Percentiles rank a stretch among this genome's conserved stretches.
phyloP scores from a whole-genome alignment of 2,113 vertebrate genomes.

The Zapus hudsonius region DNA sequence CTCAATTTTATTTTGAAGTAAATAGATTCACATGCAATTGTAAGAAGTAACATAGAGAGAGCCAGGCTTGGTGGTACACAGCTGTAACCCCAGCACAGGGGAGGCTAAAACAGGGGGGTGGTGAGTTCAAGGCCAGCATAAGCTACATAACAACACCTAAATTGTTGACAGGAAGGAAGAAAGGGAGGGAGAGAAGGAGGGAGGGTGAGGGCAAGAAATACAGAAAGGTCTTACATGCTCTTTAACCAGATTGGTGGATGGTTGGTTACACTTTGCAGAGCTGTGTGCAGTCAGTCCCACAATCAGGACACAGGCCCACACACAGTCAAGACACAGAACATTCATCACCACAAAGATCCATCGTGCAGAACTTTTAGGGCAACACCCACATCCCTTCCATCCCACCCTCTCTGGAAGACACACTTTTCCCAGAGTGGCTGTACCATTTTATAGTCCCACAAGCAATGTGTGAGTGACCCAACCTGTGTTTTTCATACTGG shows the following conservation, averaged over 20 bases:
- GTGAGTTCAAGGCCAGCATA: neutral
- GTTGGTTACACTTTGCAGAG: neutral
- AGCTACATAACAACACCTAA: neutral
- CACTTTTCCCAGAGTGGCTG: neutral
- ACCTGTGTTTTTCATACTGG: neutral
- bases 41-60: neutral
- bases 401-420: neutral
- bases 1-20: constrained; percentile 28
- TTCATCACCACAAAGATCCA: neutral
- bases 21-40: neutral
- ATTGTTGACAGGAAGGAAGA: neutral
- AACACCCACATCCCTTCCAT: fast-evolving
- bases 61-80: neutral
- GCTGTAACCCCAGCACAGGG: neutral
- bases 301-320: neutral
- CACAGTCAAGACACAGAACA: no score
- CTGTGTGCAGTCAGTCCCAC: no score
- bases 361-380: neutral
- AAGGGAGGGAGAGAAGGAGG: no score
- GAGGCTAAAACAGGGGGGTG: no score
- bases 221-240: neutral
- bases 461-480: neutral
- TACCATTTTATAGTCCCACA: neutral
- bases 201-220: neutral
- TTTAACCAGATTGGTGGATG: neutral